Conservation (phyloP, 2,888 invertebrate genomes). For the Cephonodes hylas region DNA sequence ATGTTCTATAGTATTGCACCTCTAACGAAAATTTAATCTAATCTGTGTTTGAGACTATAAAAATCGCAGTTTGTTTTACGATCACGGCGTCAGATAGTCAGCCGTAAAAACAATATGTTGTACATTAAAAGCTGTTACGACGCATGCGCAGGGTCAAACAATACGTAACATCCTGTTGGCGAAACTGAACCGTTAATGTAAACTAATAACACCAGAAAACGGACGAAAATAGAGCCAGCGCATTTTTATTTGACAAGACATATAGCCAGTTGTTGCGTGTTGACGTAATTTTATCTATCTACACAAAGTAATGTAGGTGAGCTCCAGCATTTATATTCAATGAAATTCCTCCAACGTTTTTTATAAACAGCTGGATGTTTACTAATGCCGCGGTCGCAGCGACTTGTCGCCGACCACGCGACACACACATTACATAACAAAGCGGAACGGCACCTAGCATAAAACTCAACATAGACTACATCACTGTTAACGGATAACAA, state of each 20-base stretch:
- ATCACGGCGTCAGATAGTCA: slow-evolving; percentile 23
- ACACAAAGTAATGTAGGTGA: slow-evolving; percentile 40
- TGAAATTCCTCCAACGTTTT: slow-evolving; percentile 29
- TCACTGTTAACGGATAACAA: slow-evolving; percentile 29
- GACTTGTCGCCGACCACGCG: not conserved
- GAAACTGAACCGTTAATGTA: slow-evolving; percentile 26
- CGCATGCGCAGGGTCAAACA: slow-evolving; percentile 22
- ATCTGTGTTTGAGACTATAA: slow-evolving; percentile 34
- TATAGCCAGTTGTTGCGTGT: slow-evolving; percentile 26
- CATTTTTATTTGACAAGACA: slow-evolving; percentile 38
- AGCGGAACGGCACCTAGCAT: slow-evolving; percentile 8
- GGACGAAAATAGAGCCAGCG: slow-evolving; percentile 35
- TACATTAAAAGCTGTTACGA: slow-evolving; percentile 25
- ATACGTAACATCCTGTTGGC: slow-evolving; percentile 46
- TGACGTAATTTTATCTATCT: slow-evolving; percentile 32
- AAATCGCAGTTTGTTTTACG: slow-evolving; percentile 27
- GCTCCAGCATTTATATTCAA: slow-evolving; percentile 27
- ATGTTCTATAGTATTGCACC: not conserved
- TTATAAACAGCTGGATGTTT: slow-evolving; percentile 35
- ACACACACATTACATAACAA: slow-evolving; percentile 25
- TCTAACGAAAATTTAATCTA: not conserved
- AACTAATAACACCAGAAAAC: slow-evolving; percentile 30
- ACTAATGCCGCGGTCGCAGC: slow-evolving; percentile 23
- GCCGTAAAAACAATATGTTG: slow-evolving; percentile 18
- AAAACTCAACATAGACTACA: slow-evolving; percentile 24